Evolutionary conservation across 2,888 invertebrate genomes (phyloP), one percentile per base, ranked within the genome.

Genomic region (Heteromurus nitidus): DNA sequence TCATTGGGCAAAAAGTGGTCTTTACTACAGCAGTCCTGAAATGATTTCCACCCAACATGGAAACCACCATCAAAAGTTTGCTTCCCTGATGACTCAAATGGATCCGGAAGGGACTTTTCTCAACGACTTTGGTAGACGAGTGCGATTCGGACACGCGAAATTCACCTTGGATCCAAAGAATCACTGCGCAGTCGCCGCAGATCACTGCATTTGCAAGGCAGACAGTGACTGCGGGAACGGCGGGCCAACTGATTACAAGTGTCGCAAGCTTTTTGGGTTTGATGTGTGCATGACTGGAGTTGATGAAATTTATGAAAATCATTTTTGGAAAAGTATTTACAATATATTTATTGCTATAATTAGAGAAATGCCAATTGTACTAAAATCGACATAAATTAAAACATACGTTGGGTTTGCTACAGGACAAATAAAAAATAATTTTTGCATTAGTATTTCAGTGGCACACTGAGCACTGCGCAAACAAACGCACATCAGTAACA

Each of bases 1-100:
- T 7, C 76, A 76, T n/a, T 76, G 76, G 76, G 58, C 28, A 11
- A 76, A 76, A 31, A 76, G 68, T 67, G 76, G 76, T n/a, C 47
- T 68, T 13, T 55, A 55, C 22, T 75, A 67, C 60, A 58, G n/a
- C 26, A 60, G 28, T 7, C 68, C 24, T 7, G 20, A 24, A 28
- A 1, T 76, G 13, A 28, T 76, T n/a, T 44, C n/a, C 0, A 11
- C 22, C 2, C 16, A 16, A 20, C 67, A 47, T 36, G 42, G 13
- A 0, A 3, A 64, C n/a, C 58, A 42, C 13, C 26, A 30, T 3
- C n/a, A 47, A 3, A 47, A 20, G 7, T 76, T 76, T 68, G 5
- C 68, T 24, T n/a, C 3, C 7, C 16, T 7, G 9, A 67, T 67
- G 76, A 22, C 58, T 3, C 18, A 67, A 31, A 60, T 76, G 20